phyloP scores from a whole-genome alignment of 2,113 vertebrate species.

The Sylvia atricapilla region DNA sequence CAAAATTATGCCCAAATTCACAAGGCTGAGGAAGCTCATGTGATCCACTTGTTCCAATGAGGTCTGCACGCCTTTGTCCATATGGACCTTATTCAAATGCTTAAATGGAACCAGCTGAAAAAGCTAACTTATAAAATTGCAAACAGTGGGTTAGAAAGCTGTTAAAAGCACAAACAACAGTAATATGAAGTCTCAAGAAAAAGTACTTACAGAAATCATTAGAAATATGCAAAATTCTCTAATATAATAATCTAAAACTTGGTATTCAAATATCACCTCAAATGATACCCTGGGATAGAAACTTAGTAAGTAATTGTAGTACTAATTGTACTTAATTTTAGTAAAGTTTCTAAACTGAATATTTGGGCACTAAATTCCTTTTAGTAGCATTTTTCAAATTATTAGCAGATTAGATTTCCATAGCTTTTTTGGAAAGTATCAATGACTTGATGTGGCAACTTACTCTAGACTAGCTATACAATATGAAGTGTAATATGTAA shows the following conservation, averaged over 20 bases:
- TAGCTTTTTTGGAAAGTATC: neutral
- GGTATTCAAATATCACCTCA: neutral
- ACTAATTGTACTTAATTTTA: neutral
- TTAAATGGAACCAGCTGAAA: neutral
- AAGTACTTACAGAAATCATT: neutral
- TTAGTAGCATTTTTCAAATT: neutral
- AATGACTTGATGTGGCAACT: neutral
- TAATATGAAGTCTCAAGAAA: neutral
- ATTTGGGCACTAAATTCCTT: neutral
- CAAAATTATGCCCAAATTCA: neutral
- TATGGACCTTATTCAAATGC: neutral
- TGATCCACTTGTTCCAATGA: neutral
- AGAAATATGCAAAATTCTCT: neutral
- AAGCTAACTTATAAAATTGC: neutral
- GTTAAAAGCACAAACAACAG: constrained; percentile 36
- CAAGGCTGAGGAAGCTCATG: neutral
- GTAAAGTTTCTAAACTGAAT: neutral
- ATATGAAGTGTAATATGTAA: neutral
- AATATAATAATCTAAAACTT: neutral
- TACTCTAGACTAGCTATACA: neutral
- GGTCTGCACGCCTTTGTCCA: neutral
- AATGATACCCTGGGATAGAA: neutral
- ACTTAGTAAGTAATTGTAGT: neutral
- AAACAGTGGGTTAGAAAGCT: constrained; percentile 54
- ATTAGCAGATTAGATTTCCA: neutral